Base-by-base conservation (phyloP, 2,888 invertebrate genomes). In the Microplitis manilae region DNA sequence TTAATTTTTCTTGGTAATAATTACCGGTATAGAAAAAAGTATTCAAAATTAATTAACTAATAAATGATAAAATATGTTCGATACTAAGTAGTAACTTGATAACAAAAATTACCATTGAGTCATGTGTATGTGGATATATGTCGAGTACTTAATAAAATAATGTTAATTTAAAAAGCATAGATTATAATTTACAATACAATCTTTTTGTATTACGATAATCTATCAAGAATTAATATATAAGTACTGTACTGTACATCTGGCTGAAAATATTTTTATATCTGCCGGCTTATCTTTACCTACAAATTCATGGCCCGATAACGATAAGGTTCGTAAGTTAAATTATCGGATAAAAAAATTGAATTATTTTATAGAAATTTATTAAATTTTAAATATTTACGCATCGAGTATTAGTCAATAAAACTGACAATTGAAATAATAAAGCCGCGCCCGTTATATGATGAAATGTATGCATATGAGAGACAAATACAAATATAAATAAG, bases 401-500 rank as follows among this genome's bases (percentile, higher is more conserved):
- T 50, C 13, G 13, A 50, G 13, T 50, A 50, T 50, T 5, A 50
- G 50, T 13, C 13, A 50, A 50, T 50, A 50, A 50, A 50, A 8
- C 13, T 13, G 50, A 50, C 50, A 50, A 50, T 50, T 50, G 13
- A 13, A 50, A 8, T 13, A 50, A 50, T 13, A 50, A 50, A 8
- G 50, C 50, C 50, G 50, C 50, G 50, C 50, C 50, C 13, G 50
- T 50, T 50, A 50, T 50, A 50, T 13, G 13, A 50, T 13, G 50
- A 50, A 50, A 50, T 50, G 50, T 50, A 50, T 50, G 13, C 13
- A 30, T 30, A 30, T 30, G 30, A 30, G 30, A 50, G 13, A 6
- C 7, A 15, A 17, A 40, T 17, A 41, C 68, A 68, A 17, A 68
- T 38, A 38, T 68, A 40, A 68, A 68, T 68, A 50, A 50, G 50